These are phyloP conservation scores for Microcebus murinus DNA, from an alignment of 2,113 vertebrate species.

Conservation along the genomic window DNA sequence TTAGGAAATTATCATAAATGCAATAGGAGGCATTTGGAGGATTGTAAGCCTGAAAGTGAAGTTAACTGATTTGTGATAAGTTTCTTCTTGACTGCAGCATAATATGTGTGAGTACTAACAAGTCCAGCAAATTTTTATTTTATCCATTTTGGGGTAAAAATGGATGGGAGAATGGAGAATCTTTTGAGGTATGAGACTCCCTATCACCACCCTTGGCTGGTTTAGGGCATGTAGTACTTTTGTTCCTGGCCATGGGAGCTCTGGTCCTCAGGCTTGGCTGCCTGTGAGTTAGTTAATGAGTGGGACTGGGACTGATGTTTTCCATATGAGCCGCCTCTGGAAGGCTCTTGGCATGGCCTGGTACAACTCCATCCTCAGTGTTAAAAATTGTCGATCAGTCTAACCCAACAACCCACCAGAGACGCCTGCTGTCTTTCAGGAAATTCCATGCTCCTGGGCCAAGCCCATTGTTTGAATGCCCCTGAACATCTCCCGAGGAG, in stretches of 20 bases:
- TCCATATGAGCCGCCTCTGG: conserved; percentile 55
- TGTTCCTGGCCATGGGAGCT: not conserved
- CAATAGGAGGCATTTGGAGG: not conserved
- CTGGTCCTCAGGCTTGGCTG: conserved; percentile 47
- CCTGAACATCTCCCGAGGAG: conserved; percentile 4
- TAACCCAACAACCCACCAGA: conserved; percentile 47
- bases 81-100: not conserved
- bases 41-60: not conserved
- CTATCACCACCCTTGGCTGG: not conserved
- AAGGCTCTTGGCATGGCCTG: conserved; percentile 41
- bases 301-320: conserved; percentile 49
- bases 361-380: conserved; percentile 58
- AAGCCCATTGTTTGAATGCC: conserved; percentile 60
- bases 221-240: not conserved
- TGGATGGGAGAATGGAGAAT: not conserved
- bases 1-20: not conserved
- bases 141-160: not conserved
- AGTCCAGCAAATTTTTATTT: not conserved
- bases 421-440: conserved; percentile 62
- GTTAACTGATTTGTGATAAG: not conserved
- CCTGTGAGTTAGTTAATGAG: conserved; percentile 4
- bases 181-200: not conserved
- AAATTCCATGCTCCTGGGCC: conserved; percentile 52
- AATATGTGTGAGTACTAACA: not conserved
- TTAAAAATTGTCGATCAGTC: not conserved